phyloP scores from a whole-genome alignment of 2,888 invertebrate genomes.

The Nephrotoma flavescens region DNA sequence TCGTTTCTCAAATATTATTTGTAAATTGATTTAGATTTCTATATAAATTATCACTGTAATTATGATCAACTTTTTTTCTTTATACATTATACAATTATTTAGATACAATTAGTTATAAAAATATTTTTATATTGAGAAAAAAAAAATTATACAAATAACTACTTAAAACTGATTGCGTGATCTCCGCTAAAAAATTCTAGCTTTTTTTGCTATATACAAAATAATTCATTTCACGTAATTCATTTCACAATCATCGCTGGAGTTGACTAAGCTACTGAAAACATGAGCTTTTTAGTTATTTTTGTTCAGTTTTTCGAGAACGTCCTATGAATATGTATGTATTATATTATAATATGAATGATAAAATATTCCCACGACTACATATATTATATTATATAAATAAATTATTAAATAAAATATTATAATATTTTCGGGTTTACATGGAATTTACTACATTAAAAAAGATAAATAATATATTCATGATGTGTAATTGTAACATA shows the following conservation, averaged over 20 bases:
- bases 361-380: constrained; percentile 10
- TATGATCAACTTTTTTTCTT: neutral
- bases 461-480: neutral
- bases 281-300: neutral
- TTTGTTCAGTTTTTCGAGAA: neutral
- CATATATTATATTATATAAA: constrained; percentile 12
- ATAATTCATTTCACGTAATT: neutral
- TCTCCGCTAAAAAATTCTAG: neutral
- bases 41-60: neutral
- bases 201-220: neutral
- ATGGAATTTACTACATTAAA: neutral
- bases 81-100: neutral
- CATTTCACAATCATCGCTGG: neutral
- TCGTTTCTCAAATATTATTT: neutral
- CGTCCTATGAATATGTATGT: neutral
- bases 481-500: neutral
- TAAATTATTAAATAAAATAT: neutral
- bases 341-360: neutral
- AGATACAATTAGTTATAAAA: neutral
- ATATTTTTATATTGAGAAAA: neutral
- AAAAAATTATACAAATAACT: neutral
- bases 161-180: neutral
- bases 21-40: neutral
- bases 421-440: neutral
- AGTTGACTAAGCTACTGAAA: neutral